A percentile compares a stretch with the other conserved stretches of the same genome.
These are phyloP conservation scores for Agriopis leucophaearia DNA, from an alignment of 2,888 invertebrate genomes.

Conservation along the genomic window DNA sequence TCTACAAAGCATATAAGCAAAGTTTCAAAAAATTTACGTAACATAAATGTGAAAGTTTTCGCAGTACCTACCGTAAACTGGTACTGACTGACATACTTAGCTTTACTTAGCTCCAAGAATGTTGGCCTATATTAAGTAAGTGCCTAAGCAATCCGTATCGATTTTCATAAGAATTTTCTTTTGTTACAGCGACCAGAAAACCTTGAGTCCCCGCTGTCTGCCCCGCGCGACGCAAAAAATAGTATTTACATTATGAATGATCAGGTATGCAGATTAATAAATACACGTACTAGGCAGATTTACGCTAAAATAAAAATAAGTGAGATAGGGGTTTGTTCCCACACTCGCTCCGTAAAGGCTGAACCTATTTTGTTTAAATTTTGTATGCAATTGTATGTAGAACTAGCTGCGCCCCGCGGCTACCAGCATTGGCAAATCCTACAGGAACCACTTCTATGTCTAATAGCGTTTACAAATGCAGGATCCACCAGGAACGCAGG, in stretches of 20 bases:
- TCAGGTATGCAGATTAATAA: constrained; percentile 82
- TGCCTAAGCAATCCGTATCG: constrained; percentile 15
- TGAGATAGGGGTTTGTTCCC: neutral
- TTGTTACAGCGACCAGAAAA: constrained; percentile 92
- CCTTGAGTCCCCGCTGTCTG: constrained; percentile 90
- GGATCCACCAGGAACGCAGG: no score
- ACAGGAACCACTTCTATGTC: no score
- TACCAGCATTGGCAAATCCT: no score
- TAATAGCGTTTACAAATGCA: no score
- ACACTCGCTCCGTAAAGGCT: neutral
- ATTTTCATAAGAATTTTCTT: constrained; percentile 51
- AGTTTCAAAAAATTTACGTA: constrained; percentile 36
- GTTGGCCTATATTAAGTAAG: constrained; percentile 29
- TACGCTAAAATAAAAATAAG: neutral
- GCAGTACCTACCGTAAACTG: constrained; percentile 32
- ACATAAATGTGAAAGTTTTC: constrained; percentile 40
- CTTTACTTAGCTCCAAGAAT: constrained; percentile 25
- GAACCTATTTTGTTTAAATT: neutral
- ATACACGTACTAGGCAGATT: neutral
- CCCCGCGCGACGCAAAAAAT: constrained; percentile 88
- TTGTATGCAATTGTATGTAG: neutral
- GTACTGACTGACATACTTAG: constrained; percentile 34
- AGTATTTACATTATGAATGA: constrained; percentile 92
- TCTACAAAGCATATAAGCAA: constrained; percentile 17
- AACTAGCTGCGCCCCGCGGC: neutral